Conservation (phyloP, 2,797 vertebrate species). For the Acrocephalus scirpaceus region DNA sequence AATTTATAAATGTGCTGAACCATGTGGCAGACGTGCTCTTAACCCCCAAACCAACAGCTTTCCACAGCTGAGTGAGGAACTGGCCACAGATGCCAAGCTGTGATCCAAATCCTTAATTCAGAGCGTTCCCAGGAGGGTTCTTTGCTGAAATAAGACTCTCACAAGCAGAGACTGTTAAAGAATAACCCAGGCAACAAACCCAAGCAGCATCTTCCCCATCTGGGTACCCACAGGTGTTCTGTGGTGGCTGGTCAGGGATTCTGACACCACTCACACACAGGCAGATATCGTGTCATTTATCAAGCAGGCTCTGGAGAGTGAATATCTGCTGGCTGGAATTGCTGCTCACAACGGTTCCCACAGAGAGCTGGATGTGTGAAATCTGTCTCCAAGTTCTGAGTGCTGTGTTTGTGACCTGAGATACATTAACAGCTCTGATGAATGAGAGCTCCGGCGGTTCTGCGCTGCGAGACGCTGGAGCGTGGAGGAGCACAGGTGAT, state of each 20-base stretch:
- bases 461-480: fast-evolving
- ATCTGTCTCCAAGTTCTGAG: background rate
- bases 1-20: background rate
- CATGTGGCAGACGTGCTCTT: conserved; percentile 8
- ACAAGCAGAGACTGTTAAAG: background rate
- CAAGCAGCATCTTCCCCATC: background rate
- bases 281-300: background rate
- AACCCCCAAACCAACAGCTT: background rate
- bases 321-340: conserved; percentile 12
- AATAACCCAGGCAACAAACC: background rate
- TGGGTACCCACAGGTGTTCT: background rate
- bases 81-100: background rate
- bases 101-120: background rate
- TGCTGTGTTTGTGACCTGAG: conserved; percentile 1
- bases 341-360: background rate
- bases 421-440: conserved; percentile 4
- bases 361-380: background rate
- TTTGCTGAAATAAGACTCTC: background rate
- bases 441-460: background rate
- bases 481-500: background rate
- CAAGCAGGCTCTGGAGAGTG: background rate
- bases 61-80: background rate
- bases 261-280: background rate
- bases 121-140: background rate
- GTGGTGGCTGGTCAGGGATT: background rate